These are phyloP conservation scores for Ictalurus furcatus DNA, from an alignment of 2,113 vertebrate species.

Conservation along the genomic window DNA sequence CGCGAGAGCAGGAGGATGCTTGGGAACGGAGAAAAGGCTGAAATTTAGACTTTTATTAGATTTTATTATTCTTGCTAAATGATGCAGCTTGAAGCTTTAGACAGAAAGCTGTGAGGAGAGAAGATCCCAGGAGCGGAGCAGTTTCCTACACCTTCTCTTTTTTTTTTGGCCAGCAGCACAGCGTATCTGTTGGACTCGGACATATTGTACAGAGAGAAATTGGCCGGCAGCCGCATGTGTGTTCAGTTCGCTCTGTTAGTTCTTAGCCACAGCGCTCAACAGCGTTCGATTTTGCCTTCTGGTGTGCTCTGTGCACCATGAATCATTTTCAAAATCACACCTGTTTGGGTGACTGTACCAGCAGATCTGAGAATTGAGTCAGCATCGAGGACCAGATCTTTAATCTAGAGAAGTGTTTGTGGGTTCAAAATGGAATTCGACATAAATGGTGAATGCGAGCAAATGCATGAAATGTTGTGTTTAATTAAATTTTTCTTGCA, in stretches of 20 bases:
- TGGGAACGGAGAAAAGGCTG: not conserved
- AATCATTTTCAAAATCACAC: constrained; percentile 37
- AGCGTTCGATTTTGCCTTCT: constrained; percentile 19
- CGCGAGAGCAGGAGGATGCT: not conserved
- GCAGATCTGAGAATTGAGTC: not conserved
- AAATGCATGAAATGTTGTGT: not conserved
- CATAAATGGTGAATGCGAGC: too few species aligned
- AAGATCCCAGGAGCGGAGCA: not conserved
- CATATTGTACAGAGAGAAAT: constrained; percentile 35
- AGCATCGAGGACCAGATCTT: not conserved
- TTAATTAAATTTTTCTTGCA: constrained; percentile 38
- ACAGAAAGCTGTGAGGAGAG: not conserved
- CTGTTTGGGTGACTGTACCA: constrained; percentile 22
- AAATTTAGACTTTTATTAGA: not conserved
- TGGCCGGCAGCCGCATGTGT: constrained; percentile 26
- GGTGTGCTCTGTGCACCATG: constrained; percentile 15
- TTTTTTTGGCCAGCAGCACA: constrained; percentile 14
- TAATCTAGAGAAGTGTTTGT: not conserved
- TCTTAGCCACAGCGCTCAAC: not conserved
- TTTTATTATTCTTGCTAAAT: constrained; percentile 1
- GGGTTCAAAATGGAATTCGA: not conserved
- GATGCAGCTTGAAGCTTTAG: constrained; percentile 11
- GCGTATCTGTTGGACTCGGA: constrained; percentile 8
- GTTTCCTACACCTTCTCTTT: constrained; percentile 6
- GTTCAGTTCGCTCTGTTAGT: constrained; percentile 25